Evolutionary conservation across 2,888 invertebrate species (phyloP).

Genomic region (Chromoteleia sp.): DNA sequence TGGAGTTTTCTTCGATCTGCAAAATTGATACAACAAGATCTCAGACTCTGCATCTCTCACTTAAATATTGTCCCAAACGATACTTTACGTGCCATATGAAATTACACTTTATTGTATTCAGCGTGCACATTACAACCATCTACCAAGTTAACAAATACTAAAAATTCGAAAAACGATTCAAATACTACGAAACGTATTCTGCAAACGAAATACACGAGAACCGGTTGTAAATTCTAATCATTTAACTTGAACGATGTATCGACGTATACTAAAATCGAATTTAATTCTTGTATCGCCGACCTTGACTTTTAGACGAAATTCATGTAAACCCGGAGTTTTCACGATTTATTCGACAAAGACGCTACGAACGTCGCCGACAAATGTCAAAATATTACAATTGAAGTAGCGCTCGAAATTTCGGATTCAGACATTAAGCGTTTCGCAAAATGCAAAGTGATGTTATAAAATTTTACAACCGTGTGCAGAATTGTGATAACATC

Average conservation of each 20-base stretch:
- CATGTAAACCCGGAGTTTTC: constrained; percentile 8
- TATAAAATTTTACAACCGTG: background rate
- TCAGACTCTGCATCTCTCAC: too few species aligned
- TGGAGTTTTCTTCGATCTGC: constrained; percentile 98
- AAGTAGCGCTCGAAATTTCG: constrained; percentile 1
- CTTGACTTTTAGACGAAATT: constrained; percentile 55
- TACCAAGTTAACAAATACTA: constrained; percentile 5
- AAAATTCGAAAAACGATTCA: background rate
- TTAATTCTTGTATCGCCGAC: constrained; percentile 29
- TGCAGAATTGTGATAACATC: constrained; percentile 13
- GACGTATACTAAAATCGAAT: constrained; percentile 27
- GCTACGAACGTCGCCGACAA: constrained; percentile 18
- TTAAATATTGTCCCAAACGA: background rate
- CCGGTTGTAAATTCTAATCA: constrained; percentile 10
- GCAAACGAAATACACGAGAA: constrained; percentile 2
- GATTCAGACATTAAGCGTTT: background rate
- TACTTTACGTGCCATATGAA: background rate
- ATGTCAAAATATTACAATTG: constrained; percentile 46
- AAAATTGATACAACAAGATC: constrained; percentile 69
- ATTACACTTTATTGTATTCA: constrained; percentile 44
- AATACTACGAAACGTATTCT: background rate
- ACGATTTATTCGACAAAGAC: constrained; percentile 11
- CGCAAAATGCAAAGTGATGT: background rate
- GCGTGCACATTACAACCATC: constrained; percentile 72
- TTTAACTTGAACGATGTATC: constrained; percentile 4